Base-by-base conservation (phyloP, 1,140 invertebrate genomes). In the Bombus superbus region DNA sequence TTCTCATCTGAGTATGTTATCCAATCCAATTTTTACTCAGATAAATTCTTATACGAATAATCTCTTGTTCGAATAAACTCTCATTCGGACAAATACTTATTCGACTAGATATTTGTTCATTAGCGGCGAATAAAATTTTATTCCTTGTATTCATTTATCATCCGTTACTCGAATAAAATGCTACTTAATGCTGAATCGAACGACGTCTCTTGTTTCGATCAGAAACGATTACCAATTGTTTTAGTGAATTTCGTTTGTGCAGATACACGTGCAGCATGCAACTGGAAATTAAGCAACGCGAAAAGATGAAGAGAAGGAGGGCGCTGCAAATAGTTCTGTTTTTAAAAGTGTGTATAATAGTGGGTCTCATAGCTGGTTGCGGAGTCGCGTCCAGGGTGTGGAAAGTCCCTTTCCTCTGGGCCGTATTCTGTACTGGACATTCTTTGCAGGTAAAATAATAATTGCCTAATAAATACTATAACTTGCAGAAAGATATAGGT, bases 251-350 rank as follows among this genome's bases (percentile, higher is more conserved):
- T 59, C 42, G 11, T 38, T 72, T 59, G 25, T 62, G 35, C 64
- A 94, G 94, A 87, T 95, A 95, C 79, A 94, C 92, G 9, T 94
- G 94, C 79, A 95, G 94, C 74, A 95, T 96, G 94, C 96, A 96
- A 86, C 91, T 96, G n/a, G 96, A 96, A 82, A 93, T 95, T 81
- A 96, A 96, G 84, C 94, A 96, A 59, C 95, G 96, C 38, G 96
- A 96, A 86, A 97, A 96, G 92, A 96, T 97, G 95, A 95, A 95
- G 72, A 93, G 95, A 76, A 95, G 96, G 76, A 94, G 96, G 59
- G 94, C 94, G 28, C 90, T 97, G 69, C 96, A 97, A 88, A 92
- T 97, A 83, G 94, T 96, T 81, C 95, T 97, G 3, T 97, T 97
- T 91, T 93, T 96, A 3, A 96, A 96, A 93, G 96, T 97, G 87